Percentiles rank a stretch among this genome's conserved stretches.
Evolutionary conservation across 2,113 vertebrate genomes (phyloP).

Genomic region (Clinocottus analis): DNA sequence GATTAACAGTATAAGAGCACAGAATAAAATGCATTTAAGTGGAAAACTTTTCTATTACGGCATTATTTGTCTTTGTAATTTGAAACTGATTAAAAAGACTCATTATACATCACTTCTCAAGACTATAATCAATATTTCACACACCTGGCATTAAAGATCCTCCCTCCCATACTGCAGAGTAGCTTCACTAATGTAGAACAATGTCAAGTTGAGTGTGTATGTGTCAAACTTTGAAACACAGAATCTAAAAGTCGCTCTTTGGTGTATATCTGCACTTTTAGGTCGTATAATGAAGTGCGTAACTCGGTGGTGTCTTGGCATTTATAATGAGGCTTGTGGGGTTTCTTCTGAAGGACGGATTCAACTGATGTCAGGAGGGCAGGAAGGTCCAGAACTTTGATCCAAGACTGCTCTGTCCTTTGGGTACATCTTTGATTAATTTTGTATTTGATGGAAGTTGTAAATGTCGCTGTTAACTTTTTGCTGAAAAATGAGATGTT

Average conservation of each 20-base stretch:
- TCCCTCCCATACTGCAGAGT: conserved; percentile 3
- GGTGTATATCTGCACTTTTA: conserved; percentile 33
- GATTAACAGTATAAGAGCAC: conserved; percentile 73
- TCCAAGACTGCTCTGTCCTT: neutral
- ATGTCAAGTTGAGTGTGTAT: conserved; percentile 3
- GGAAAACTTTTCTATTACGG: conserved; percentile 42
- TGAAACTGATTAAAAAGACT: neutral
- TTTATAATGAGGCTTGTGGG: conserved; percentile 33
- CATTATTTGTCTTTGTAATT: conserved; percentile 23
- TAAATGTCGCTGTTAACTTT: conserved; percentile 4
- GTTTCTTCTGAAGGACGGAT: conserved; percentile 27
- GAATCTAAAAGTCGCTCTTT: conserved; percentile 19
- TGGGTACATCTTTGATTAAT: neutral
- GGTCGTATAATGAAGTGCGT: conserved; percentile 44
- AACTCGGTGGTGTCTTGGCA: conserved; percentile 38
- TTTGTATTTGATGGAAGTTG: conserved; percentile 11
- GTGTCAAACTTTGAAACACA: conserved; percentile 45
- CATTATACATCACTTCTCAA: conserved; percentile 3
- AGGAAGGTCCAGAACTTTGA: conserved; percentile 17
- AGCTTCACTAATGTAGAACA: neutral
- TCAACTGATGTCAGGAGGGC: conserved; percentile 21
- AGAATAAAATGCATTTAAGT: conserved; percentile 80
- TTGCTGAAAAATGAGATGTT: conserved; percentile 25
- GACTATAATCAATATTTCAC: conserved; percentile 10
- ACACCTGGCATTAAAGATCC: neutral